Evolutionary conservation across 2,797 vertebrate species (phyloP).

Genomic region (Sebastes umbrosus): DNA sequence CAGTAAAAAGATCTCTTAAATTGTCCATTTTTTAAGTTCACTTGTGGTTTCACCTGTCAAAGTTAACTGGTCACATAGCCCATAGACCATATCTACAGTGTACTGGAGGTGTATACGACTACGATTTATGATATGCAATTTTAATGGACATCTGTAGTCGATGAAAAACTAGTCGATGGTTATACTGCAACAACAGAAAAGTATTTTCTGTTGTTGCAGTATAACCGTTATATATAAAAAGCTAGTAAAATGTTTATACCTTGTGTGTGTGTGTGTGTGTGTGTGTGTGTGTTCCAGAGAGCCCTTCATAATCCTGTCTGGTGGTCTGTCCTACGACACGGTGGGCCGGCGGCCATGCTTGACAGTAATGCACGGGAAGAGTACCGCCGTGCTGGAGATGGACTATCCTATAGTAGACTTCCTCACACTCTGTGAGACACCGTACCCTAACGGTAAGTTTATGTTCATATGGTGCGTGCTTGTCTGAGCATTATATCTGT

Average conservation of each 20-base stretch:
- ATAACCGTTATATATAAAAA: neutral
- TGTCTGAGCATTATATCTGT: neutral
- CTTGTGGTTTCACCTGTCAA: neutral
- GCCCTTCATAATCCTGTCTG: conserved; percentile 96
- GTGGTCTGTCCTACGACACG: conserved; percentile 96
- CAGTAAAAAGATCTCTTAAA: neutral
- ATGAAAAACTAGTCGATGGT: too few species aligned
- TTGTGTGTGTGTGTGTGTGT: conserved; percentile 5
- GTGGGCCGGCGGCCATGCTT: conserved; percentile 95
- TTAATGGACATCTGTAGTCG: neutral
- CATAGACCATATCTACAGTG: neutral
- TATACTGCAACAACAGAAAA: too few species aligned
- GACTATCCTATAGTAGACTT: conserved; percentile 99
- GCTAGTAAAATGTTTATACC: neutral
- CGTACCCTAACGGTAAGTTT: conserved; percentile 90
- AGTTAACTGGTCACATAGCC: neutral
- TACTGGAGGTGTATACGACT: neutral
- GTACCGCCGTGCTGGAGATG: conserved; percentile 98
- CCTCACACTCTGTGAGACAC: conserved; percentile 97
- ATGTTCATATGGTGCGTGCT: neutral
- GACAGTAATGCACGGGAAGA: conserved; percentile 99
- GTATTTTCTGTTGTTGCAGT: neutral
- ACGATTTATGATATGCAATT: neutral
- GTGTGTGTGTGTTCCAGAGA: conserved; percentile 73
- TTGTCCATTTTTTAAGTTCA: neutral